Conservation (phyloP, 2,888 invertebrate species). For the Caenorhabditis doughertyi region DNA sequence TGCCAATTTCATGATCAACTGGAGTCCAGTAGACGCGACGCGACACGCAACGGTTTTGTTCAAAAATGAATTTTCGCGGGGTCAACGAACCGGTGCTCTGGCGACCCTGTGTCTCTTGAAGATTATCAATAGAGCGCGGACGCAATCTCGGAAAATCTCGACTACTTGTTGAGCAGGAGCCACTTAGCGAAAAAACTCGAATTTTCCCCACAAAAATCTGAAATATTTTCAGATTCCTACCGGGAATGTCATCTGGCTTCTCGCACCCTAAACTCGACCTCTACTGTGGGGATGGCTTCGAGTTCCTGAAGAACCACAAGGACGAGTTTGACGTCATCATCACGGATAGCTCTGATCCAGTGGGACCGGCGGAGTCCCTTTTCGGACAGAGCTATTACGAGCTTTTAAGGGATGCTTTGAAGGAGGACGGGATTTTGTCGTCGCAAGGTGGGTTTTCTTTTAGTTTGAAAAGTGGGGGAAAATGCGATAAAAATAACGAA, state of each 20-base stretch:
- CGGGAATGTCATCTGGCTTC: constrained; percentile 93
- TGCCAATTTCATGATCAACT: too few species aligned
- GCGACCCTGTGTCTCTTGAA: too few species aligned
- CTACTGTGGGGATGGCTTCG: constrained; percentile 94
- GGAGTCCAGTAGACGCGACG: too few species aligned
- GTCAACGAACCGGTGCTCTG: too few species aligned
- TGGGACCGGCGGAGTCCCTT: constrained; percentile 89
- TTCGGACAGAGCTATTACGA: constrained; percentile 91
- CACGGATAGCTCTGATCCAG: constrained; percentile 97
- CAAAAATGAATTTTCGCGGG: too few species aligned
- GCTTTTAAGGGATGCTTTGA: constrained; percentile 90
- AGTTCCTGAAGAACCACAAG: constrained; percentile 91
- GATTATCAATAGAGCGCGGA: not conserved
- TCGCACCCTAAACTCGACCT: constrained; percentile 90
- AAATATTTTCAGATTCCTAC: constrained; percentile 87
- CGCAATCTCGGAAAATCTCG: too few species aligned
- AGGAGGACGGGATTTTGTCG: constrained; percentile 92
- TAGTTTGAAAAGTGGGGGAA: not conserved
- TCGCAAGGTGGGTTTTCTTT: constrained; percentile 87
- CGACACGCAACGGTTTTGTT: too few species aligned
- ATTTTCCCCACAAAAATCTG: not conserved
- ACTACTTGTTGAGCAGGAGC: too few species aligned
- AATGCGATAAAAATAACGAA: not conserved
- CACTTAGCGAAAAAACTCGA: too few species aligned
- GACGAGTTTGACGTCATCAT: constrained; percentile 95